Percentiles rank a stretch among this genome's conserved stretches.
These are phyloP conservation scores for Melanostoma scalare DNA, from an alignment of 2,888 invertebrate genomes.

Conservation along the genomic window DNA sequence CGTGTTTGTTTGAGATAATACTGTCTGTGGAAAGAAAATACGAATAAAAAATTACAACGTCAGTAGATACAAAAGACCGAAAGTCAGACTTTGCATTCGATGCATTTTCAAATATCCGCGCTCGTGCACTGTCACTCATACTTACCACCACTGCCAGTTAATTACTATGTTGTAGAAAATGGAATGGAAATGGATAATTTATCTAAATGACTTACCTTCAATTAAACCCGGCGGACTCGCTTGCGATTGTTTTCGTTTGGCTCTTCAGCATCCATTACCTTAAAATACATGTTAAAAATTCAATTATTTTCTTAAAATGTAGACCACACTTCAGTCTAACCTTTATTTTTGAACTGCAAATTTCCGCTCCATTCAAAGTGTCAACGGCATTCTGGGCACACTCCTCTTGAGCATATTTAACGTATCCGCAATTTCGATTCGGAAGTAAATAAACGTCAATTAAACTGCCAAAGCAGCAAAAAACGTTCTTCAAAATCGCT, in stretches of 20 bases:
- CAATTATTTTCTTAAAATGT: not conserved
- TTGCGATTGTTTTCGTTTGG: slow-evolving; percentile 74
- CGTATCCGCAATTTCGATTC: slow-evolving; percentile 96
- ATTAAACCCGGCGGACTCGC: too few species aligned
- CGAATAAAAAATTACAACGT: slow-evolving; percentile 53
- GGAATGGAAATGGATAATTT: not conserved
- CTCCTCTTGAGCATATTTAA: slow-evolving; percentile 89
- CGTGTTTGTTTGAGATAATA: slow-evolving; percentile 63
- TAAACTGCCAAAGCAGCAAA: slow-evolving; percentile 94
- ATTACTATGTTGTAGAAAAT: slow-evolving; percentile 26
- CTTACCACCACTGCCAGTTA: slow-evolving; percentile 40
- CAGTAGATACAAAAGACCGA: slow-evolving; percentile 19
- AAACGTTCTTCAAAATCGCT: slow-evolving; percentile 91
- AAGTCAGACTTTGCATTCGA: slow-evolving; percentile 19
- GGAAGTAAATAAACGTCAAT: slow-evolving; percentile 95
- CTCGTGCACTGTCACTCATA: slow-evolving; percentile 46
- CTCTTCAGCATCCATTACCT: slow-evolving; percentile 95
- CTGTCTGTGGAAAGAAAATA: slow-evolving; percentile 59
- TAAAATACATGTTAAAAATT: slow-evolving; percentile 77
- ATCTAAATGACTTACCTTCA: too few species aligned
- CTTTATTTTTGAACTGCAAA: slow-evolving; percentile 90
- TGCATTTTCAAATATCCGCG: too few species aligned
- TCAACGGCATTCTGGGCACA: slow-evolving; percentile 85
- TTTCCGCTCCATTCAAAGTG: slow-evolving; percentile 91
- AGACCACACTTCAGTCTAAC: slow-evolving; percentile 67